phyloP scores from a whole-genome alignment of 2,797 vertebrate species.

The Tragopan temminckii region DNA sequence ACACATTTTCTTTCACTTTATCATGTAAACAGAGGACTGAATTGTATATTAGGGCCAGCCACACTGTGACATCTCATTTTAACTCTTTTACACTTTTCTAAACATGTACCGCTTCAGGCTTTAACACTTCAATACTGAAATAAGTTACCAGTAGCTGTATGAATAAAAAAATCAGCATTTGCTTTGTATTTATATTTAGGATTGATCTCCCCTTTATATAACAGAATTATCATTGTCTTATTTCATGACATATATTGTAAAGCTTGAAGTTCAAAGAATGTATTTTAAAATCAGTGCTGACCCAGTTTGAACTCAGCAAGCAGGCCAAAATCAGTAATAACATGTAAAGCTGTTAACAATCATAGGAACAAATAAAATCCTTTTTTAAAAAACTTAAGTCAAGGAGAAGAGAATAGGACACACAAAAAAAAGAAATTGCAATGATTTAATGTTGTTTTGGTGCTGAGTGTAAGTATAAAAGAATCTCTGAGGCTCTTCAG shows the following conservation, averaged over 20 bases:
- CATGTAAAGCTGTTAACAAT: not conserved
- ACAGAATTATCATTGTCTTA: not conserved
- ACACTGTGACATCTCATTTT: not conserved
- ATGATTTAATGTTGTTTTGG: constrained; percentile 23
- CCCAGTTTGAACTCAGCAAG: constrained; percentile 3
- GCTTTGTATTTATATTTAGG: not conserved
- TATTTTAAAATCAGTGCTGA: not conserved
- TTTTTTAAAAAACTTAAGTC: not conserved
- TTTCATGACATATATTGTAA: not conserved
- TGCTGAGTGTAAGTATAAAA: constrained; percentile 53
- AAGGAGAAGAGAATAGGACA: not conserved
- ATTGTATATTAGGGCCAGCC: not conserved
- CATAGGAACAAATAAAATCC: not conserved
- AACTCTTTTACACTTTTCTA: not conserved
- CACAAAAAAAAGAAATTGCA: constrained; percentile 32
- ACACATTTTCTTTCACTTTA: not conserved
- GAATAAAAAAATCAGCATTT: not conserved
- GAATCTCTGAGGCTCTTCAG: constrained; percentile 62
- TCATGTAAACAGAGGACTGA: not conserved
- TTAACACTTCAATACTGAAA: not conserved
- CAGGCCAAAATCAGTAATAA: constrained; percentile 8
- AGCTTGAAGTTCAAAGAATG: not conserved
- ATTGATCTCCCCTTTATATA: not conserved
- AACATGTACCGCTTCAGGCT: not conserved
- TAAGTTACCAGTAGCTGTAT: not conserved